phyloP scores from a whole-genome alignment of 2,113 vertebrate species.

The Oxyruncus cristatus region DNA sequence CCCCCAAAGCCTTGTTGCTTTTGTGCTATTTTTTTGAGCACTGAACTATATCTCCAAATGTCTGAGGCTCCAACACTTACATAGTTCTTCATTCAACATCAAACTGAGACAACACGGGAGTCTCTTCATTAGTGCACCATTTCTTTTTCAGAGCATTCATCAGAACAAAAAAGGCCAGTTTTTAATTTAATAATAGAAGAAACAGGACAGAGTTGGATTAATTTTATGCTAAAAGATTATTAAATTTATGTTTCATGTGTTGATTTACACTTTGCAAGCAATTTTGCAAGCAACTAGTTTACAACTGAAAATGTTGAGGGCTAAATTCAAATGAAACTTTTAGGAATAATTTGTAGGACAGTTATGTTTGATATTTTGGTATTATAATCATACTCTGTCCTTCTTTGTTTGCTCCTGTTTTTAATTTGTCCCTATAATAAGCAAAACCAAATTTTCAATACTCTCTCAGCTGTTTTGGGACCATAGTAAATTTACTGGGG shows the following conservation, averaged over 20 bases:
- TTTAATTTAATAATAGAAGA: neutral
- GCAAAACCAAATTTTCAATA: neutral
- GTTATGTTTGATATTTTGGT: neutral
- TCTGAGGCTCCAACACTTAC: neutral
- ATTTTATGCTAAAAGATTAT: neutral
- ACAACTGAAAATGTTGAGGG: neutral
- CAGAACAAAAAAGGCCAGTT: neutral
- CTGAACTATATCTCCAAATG: neutral
- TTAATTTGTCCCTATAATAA: neutral
- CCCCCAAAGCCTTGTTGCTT: neutral
- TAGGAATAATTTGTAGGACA: neutral
- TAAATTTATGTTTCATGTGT: neutral
- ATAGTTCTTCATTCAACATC: neutral
- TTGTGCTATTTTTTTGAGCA: rapidly evolving
- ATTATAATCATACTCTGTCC: neutral
- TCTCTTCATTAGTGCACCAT: neutral
- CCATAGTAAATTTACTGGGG: neutral
- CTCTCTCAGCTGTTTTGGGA: neutral
- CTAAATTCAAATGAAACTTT: neutral
- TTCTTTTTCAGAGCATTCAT: neutral
- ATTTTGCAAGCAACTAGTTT: neutral
- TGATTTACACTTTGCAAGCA: neutral
- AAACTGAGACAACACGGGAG: neutral
- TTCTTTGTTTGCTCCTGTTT: neutral
- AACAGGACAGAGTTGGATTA: neutral